Evolutionary conservation across 2,797 vertebrate genomes (phyloP), one percentile per base, ranked within the genome.

Genomic region (Synanceia verrucosa): DNA sequence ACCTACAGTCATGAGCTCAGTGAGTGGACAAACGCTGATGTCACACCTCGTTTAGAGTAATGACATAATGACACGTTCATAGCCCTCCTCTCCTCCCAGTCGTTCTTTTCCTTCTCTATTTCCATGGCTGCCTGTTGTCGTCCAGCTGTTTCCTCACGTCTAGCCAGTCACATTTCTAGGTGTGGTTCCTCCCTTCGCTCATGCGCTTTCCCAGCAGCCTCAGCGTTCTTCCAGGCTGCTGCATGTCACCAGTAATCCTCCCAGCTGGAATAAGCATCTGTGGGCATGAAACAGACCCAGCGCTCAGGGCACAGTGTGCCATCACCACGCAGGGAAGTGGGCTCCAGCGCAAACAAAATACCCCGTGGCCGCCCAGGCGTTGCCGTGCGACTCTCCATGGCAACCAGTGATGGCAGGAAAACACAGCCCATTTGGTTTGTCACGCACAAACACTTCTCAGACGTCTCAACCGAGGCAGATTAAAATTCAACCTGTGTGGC

Each of bases 241-340:
- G 65, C 87, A 82, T 91, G 86, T 91, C 91, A 88, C 85, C 72
- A 50, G 33, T 91, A 91, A 93, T 89, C 81, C 83, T 69, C 79
- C 81, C 88, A 92, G 87, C 89, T 89, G 89, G 81, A 91, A 66
- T 14, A 47, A 83, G 70, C 82, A 80, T 89, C 84, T 85, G 82
- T 50, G 86, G 86, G 83, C 76, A 73, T 14, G 55, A 56, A 68
- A 53, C 73, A 33, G 74, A 47, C 50, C 73, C 34, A 29, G 67
- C 71, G n/a, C n/a, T n/a, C n/a, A n/a, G n/a, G n/a, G n/a, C 65
- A 65, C 64, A 48, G 74, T 19, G 44, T 58, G 53, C 64, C 66
- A 72, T 59, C 44, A 41, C 66, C 43, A 48, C 60, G 75, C 84
- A 79, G 78, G 57, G 14, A 52, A 88, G 81, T 50, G 74, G 76